These are phyloP conservation scores for Crotophaga sulcirostris DNA, from an alignment of 2,113 vertebrate genomes.

Conservation along the genomic window DNA sequence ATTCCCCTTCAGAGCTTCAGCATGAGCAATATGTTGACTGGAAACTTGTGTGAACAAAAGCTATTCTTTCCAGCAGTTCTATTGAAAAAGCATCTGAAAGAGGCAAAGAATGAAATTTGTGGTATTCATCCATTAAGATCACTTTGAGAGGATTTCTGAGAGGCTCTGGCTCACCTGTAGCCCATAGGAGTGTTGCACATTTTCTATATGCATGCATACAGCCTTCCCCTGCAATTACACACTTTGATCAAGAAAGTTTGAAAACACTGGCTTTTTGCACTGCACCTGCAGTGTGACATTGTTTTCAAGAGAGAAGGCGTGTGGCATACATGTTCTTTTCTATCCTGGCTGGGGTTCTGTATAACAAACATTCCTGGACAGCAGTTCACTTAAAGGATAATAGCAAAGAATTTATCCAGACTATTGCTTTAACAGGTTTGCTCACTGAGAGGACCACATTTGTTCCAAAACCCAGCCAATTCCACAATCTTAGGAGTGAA, in stretches of 20 bases:
- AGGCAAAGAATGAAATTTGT: background rate
- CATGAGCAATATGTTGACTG: background rate
- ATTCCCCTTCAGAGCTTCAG: conserved; percentile 2
- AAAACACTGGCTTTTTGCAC: background rate
- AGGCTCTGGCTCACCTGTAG: background rate
- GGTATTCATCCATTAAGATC: background rate
- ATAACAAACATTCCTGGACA: background rate
- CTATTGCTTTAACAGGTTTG: background rate
- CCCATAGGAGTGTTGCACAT: background rate
- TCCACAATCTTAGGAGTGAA: background rate
- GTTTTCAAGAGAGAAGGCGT: background rate
- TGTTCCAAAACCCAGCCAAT: background rate
- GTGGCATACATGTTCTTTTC: background rate
- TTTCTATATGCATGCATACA: background rate
- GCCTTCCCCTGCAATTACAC: background rate
- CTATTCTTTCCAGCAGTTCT: background rate
- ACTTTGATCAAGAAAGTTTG: background rate
- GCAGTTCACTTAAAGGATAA: background rate
- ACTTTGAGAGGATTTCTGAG: background rate
- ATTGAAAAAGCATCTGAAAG: background rate
- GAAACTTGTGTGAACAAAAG: conserved; percentile 10
- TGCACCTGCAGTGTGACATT: background rate
- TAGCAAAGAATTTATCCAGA: background rate
- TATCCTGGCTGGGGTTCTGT: background rate
- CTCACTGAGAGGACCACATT: background rate